A percentile compares a stretch with the other conserved stretches of the same genome.
phyloP scores from a whole-genome alignment of 2,888 invertebrate species.

The Aporophyla nigra region DNA sequence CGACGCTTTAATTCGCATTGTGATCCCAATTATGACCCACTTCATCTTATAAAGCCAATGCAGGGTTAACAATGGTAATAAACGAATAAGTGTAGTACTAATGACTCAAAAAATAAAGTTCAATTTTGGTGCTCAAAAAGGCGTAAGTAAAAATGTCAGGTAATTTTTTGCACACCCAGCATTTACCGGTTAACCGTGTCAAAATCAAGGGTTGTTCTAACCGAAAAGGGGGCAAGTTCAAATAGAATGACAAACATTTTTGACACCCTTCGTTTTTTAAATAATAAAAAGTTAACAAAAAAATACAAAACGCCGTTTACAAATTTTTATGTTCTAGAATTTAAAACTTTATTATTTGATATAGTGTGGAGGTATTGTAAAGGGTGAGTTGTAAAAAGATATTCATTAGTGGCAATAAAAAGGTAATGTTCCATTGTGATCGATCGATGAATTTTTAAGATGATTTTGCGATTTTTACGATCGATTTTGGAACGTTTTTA shows the following conservation, averaged over 20 bases:
- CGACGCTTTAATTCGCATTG: slow-evolving; percentile 75
- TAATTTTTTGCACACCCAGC: slow-evolving; percentile 55
- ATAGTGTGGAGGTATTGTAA: slow-evolving; percentile 77
- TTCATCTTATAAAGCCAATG: slow-evolving; percentile 74
- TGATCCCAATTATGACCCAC: slow-evolving; percentile 78
- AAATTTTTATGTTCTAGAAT: slow-evolving; percentile 86
- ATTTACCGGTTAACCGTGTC: slow-evolving; percentile 77
- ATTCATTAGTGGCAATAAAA: slow-evolving; percentile 89
- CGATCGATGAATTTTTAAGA: slow-evolving; percentile 86
- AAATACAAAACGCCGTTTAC: slow-evolving; percentile 81
- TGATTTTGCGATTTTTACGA: slow-evolving; percentile 89
- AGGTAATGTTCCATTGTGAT: slow-evolving; percentile 87
- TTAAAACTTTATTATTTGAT: slow-evolving; percentile 87
- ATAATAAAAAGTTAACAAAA: slow-evolving; percentile 70
- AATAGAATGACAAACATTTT: slow-evolving; percentile 83
- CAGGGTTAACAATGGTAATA: slow-evolving; percentile 44
- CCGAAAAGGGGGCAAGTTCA: slow-evolving; percentile 81
- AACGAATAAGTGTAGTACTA: slow-evolving; percentile 27
- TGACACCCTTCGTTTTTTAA: slow-evolving; percentile 81
- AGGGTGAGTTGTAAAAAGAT: slow-evolving; percentile 77
- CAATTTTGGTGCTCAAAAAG: slow-evolving; percentile 37
- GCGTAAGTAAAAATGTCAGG: slow-evolving; percentile 51
- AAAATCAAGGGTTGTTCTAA: slow-evolving; percentile 76
- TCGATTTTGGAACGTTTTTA: slow-evolving; percentile 82
- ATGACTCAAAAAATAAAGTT: slow-evolving; percentile 46